Base-by-base conservation (phyloP, 2,113 vertebrate species). In the Nerophis ophidion region DNA sequence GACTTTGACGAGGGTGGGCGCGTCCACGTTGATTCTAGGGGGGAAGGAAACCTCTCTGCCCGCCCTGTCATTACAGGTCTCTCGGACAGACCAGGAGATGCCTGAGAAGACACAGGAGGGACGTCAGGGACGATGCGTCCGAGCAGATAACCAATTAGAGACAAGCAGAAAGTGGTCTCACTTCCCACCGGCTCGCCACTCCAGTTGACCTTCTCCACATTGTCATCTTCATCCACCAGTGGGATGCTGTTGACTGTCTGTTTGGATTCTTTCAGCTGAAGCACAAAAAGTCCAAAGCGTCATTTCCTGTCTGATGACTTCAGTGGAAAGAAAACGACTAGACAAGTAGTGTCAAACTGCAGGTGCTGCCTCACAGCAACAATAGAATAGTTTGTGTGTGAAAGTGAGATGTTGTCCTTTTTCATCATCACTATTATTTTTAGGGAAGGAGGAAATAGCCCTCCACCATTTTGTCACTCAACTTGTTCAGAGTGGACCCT, bases 51-150 rank as follows among this genome's bases (percentile, higher is more conserved):
- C 56, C 69, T 82, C 60, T 82, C 78, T 73, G 12, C 81, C 60
- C 91, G 92, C 57, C 75, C 71, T 90, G 3, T 86, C 90, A 69
- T 66, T 92, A 61, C 92, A 92, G 0, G 93, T 94, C 83, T 99
- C 96, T 84, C 85, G 93, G 79, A 99, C 92, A 0, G 95, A 98
- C 96, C 93, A 97, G 16, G 93, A 91, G 65, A 99, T 98, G 83
- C 95, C 96, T 99, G 78, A 35, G 9, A 55, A 68, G 14, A 53
- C 16, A 74, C 44, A 15, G 14, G 5, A 26, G n/a, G 15, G 5
- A 34, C 11, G 14, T 34, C 50, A 26, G 17, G 17, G 35, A 26
- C 7, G 5, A 1, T 12, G 40, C 40, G 10, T 40, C 38, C 38
- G 7, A 9, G 38, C 7, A 44, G 40, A 11, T 6, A 12, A 11